Evolutionary conservation across 2,113 vertebrate species (phyloP), one percentile per base, ranked within the genome.

Genomic region (Elephantulus edwardii): DNA sequence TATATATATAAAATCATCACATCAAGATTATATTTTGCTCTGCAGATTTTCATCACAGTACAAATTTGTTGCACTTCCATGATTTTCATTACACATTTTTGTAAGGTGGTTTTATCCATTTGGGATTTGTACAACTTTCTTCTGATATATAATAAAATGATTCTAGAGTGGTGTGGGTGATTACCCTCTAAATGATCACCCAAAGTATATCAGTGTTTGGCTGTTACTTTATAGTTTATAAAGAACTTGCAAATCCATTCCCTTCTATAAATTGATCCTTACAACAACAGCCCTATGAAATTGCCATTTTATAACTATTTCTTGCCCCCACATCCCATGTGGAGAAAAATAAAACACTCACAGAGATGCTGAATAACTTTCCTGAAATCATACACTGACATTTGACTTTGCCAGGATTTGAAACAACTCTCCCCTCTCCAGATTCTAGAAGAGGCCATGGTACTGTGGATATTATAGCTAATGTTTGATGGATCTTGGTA

Each of bases 41-140:
- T 68, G 0, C 85, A 24, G 48, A 84, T 89, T 96, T 75, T 93
- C 28, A 26, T 12, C 50, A 12, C 22, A 80, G 10, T 85, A 58
- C 6, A 76, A 75, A 82, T 82, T 66, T 44, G 42, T 79, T 86
- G 20, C 28, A 52, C 40, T 38, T 26, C 2, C 4, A 3, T 52
- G 50, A 54, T 66, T 82, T 93, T 92, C 33, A 38, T 89, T 26
- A 83, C 22, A 24, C 88, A 58, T 89, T 93, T 89, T 70, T 75
- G 7, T 78, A 44, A 93, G 62, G 1, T 74, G 87, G 33, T 72
- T 62, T 79, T 75, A 60, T 33, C 5, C 33, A 71, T 79, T 48
- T 88, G 6, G 17, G n/a, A 62, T 83, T 77, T 86, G 16, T 76
- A 48, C 68, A 50, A 35, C 13, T 86, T 91, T 85, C 44, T 74